Conservation (phyloP, 2,888 invertebrate genomes). For the Mayetiola destructor region DNA sequence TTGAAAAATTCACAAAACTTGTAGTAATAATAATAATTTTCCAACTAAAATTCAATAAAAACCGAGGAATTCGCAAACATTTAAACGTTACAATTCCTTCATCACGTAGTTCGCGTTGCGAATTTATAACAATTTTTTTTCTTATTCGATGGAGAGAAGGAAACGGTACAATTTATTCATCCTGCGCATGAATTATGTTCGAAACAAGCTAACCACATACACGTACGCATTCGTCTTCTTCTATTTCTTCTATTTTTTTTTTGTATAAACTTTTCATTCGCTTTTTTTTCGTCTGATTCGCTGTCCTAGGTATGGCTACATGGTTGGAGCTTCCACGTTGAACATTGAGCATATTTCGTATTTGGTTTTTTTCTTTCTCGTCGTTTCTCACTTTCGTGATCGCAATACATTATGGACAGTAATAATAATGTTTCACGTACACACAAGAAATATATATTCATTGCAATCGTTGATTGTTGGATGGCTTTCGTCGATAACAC, state of each 20-base stretch:
- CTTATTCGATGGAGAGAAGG: too few species aligned
- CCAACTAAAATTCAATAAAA: too few species aligned
- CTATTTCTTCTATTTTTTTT: background rate
- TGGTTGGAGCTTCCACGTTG: too few species aligned
- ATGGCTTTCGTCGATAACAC: too few species aligned
- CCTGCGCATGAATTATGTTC: conserved; percentile 9
- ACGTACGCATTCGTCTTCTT: background rate
- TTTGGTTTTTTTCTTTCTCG: background rate
- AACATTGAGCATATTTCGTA: background rate
- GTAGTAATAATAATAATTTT: too few species aligned
- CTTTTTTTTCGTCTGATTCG: background rate
- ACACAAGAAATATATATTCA: background rate
- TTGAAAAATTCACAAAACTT: too few species aligned
- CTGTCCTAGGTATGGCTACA: background rate
- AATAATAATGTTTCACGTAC: too few species aligned
- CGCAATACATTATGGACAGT: background rate
- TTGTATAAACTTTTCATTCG: background rate
- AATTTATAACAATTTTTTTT: too few species aligned
- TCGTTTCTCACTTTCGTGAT: background rate
- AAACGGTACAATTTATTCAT: conserved; percentile 15
- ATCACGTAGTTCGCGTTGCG: too few species aligned
- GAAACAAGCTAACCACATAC: background rate
- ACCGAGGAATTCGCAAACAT: too few species aligned
- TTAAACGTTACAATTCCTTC: too few species aligned
- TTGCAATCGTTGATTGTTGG: background rate